Conservation (phyloP, 2,797 vertebrate genomes). For the Arnoldichthys spilopterus region DNA sequence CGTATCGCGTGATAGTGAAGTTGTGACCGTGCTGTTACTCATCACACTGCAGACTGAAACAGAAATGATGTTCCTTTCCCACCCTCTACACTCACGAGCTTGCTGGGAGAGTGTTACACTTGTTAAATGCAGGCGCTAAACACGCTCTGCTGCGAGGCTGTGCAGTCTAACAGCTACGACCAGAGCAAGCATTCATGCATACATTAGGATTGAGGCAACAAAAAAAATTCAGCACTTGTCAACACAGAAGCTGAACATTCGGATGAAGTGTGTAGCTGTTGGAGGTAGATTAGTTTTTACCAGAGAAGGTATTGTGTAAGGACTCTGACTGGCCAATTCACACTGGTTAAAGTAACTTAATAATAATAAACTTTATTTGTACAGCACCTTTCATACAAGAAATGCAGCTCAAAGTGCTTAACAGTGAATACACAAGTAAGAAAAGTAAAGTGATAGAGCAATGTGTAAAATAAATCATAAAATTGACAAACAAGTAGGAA, state of each 20-base stretch:
- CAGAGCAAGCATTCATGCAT: background rate
- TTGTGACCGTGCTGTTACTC: slow-evolving; percentile 12
- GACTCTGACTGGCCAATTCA: no score
- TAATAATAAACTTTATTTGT: no score
- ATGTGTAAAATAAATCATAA: no score
- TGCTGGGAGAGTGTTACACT: slow-evolving; percentile 35
- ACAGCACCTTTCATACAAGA: no score
- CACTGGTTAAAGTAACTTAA: no score
- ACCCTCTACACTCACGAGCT: background rate
- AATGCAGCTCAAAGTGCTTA: no score
- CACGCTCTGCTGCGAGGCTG: background rate
- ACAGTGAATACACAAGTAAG: no score
- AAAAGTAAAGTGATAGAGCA: no score
- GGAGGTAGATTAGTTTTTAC: background rate
- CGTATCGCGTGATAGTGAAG: slow-evolving; percentile 35
- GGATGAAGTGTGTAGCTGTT: background rate
- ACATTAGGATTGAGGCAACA: background rate
- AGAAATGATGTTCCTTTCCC: slow-evolving; percentile 14
- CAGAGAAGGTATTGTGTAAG: background rate
- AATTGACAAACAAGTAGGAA: no score
- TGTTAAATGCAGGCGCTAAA: slow-evolving; percentile 38
- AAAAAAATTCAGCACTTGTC: background rate
- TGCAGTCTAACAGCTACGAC: background rate
- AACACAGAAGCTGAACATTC: background rate
- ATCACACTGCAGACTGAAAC: slow-evolving; percentile 27